Conservation (phyloP, 1,140 invertebrate genomes). For the Drosophila subpulchrella region DNA sequence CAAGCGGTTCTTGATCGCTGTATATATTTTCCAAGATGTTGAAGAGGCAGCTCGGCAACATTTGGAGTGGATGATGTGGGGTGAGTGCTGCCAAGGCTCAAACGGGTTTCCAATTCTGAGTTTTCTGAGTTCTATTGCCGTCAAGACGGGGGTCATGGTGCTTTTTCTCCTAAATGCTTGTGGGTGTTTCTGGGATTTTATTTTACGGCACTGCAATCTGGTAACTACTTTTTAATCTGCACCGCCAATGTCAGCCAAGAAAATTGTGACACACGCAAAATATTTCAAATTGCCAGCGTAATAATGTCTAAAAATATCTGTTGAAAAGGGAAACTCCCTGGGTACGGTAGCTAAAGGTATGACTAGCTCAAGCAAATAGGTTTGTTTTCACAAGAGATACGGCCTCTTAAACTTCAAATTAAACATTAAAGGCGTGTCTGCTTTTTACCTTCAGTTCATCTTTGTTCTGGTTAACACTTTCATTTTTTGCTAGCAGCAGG, state of each 20-base stretch:
- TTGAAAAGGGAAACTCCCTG: background rate
- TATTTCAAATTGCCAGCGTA: constrained; percentile 51
- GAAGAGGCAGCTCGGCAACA: constrained; percentile 35
- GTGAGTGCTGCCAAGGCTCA: constrained; percentile 42
- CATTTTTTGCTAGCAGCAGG: background rate
- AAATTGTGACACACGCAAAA: constrained; percentile 53
- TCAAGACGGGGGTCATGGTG: constrained; percentile 25
- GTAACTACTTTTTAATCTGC: constrained; percentile 53
- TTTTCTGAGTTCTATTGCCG: constrained; percentile 15
- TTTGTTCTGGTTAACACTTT: background rate
- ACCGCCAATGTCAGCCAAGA: constrained; percentile 39
- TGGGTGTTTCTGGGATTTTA: constrained; percentile 18
- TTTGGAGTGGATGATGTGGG: constrained; percentile 17
- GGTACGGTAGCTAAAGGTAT: background rate
- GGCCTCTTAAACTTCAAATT: background rate
- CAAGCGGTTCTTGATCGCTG: constrained; percentile 39
- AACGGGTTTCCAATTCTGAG: constrained; percentile 47
- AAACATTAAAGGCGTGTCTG: background rate
- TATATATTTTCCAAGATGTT: constrained; percentile 36
- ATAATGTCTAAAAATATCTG: constrained; percentile 4
- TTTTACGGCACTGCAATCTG: background rate
- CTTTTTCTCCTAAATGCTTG: constrained; percentile 1
- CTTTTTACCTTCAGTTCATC: background rate
- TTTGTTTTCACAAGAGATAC: constrained; percentile 1
- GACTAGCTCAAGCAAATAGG: background rate